phyloP scores from a whole-genome alignment of 2,113 vertebrate genomes.

The Brienomyrus longianalis region DNA sequence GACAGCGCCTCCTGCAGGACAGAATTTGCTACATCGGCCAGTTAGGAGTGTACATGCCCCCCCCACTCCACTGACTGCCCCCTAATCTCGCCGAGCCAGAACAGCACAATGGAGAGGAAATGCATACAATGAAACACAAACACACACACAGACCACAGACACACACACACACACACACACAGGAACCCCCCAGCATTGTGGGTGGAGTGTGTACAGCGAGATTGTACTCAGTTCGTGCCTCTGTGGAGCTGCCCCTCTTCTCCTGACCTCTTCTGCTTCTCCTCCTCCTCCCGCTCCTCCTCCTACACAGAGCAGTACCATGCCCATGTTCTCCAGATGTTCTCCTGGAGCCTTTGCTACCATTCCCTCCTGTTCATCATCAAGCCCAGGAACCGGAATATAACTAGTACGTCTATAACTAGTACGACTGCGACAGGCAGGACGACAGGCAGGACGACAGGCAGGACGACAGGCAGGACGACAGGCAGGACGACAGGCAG shows the following conservation, averaged over 20 bases:
- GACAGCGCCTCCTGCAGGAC: background rate
- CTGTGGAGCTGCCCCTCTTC: background rate
- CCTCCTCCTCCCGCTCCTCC: background rate
- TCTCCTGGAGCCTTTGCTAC: background rate
- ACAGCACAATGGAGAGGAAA: conserved; percentile 21
- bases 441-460: background rate
- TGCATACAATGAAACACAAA: conserved; percentile 15
- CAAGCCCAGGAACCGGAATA: background rate
- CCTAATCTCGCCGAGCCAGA: background rate
- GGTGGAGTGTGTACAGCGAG: background rate
- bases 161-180: conserved; percentile 15
- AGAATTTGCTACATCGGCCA: background rate
- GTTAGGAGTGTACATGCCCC: background rate
- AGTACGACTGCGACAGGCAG: no score
- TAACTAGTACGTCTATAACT: background rate
- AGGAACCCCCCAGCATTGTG: background rate
- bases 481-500: background rate
- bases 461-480: background rate
- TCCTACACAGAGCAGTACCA: background rate
- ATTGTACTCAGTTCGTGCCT: background rate
- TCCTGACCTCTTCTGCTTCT: background rate
- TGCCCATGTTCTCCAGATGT: background rate
- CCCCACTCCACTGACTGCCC: conserved; percentile 20
- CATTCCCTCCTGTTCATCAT: background rate
- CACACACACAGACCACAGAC: conserved; percentile 17